Evolutionary conservation across 2,797 vertebrate species (phyloP), one percentile per base, ranked within the genome.

Genomic region (Mionectes olivaceus): DNA sequence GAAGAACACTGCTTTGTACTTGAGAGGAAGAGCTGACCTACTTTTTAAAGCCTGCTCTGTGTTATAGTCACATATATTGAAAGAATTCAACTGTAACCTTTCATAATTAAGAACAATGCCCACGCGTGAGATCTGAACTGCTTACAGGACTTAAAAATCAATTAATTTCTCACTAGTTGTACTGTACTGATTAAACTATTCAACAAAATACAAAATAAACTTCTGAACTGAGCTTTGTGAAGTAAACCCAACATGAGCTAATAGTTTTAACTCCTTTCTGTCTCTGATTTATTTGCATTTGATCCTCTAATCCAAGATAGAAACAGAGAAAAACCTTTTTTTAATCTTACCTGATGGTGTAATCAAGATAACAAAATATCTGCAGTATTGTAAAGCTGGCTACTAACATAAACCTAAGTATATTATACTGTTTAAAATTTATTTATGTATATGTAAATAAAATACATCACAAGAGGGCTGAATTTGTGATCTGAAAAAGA

Each of bases 141-240:
- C 93, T 97, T 97, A 79, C 56, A 97, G 85, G 91, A 97, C 81
- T 97, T 97, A 71, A 96, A 97, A 96, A 96, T 92, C 91, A 93
- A 97, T 98, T 98, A 96, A 94, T 95, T 98, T 97, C 67, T 94
- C 96, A 94, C 95, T 97, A 96, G 90, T 96, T 96, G 41, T 53
- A 93, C 53, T 71, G 75, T 94, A 94, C 78, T 94, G 79, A 92
- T 93, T 93, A 87, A 96, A 95, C 37, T 73, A 56, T 94, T 91
- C 83, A 94, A 91, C 57, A 91, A 87, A 91, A 97, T 89, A 69
- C 33, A 94, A 96, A 97, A 97, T 93, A 97, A 96, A 95, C 65
- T 71, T 65, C 27, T 23, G 24, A 97, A 89, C 30, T 80, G 89
- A 97, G 80, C 21, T 95, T 95, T 96, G n/a, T 94, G 81, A 87